These are phyloP conservation scores for Glandiceps talaboti DNA, from an alignment of 53 echinoderm and acorn worm genomes.

Conservation along the genomic window DNA sequence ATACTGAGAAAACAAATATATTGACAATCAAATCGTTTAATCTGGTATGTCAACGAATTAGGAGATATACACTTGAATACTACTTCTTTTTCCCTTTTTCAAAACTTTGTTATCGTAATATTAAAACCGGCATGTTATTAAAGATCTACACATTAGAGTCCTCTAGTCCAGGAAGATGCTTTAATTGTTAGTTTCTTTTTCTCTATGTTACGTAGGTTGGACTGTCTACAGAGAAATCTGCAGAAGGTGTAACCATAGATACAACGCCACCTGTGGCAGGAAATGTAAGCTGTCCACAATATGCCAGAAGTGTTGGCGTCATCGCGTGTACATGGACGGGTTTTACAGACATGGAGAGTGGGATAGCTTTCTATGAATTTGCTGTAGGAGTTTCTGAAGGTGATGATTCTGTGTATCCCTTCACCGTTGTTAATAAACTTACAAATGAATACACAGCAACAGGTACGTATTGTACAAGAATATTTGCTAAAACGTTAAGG, in stretches of 20 bases:
- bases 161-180: no score
- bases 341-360: not conserved
- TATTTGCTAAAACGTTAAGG: not conserved
- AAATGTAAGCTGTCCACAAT: not conserved
- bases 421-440: not conserved
- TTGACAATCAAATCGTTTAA: not conserved
- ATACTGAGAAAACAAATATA: not conserved
- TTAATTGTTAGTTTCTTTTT: no score
- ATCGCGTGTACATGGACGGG: not conserved
- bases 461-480: not conserved
- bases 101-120: no score
- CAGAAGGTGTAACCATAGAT: not conserved
- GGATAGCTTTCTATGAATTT: not conserved
- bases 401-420: not conserved
- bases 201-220: no score
- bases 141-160: no score
- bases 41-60: not conserved
- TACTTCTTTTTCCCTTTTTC: no score
- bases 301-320: not conserved
- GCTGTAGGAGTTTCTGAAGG: not conserved
- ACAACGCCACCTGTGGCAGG: not conserved
- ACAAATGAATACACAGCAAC: not conserved
- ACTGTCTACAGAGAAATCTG: no score
- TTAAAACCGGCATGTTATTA: no score
- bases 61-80: no score